Conservation (phyloP, 2,888 invertebrate species). For the Vanessa cardui region DNA sequence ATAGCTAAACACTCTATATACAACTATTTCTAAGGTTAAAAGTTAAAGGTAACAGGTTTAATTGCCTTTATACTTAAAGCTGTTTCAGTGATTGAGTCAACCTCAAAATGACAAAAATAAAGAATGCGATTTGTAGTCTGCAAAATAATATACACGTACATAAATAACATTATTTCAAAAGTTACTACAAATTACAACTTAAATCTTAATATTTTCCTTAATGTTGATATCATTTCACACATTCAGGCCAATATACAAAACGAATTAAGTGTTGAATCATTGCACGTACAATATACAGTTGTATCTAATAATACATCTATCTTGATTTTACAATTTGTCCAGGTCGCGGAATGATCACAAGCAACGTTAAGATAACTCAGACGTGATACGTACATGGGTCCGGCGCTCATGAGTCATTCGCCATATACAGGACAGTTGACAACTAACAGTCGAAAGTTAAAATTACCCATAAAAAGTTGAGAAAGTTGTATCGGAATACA, state of each 20-base stretch:
- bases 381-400: slow-evolving; percentile 5
- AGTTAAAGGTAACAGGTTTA: no score
- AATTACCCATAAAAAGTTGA: no score
- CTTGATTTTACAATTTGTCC: slow-evolving; percentile 45
- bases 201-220: no score
- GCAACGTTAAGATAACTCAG: slow-evolving; percentile 11
- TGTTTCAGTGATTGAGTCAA: no score
- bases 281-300: slow-evolving; percentile 65
- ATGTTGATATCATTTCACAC: background rate
- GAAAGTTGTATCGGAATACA: no score
- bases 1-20: background rate
- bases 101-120: no score
- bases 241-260: background rate
- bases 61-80: no score
- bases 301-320: slow-evolving; percentile 58
- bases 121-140: no score
- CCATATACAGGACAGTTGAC: slow-evolving; percentile 1
- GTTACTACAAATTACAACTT: no score
- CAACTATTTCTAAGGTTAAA: no score
- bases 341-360: slow-evolving; percentile 45
- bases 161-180: no score
- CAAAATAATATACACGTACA: no score
- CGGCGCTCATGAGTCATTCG: background rate
- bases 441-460: background rate
- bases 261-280: slow-evolving; percentile 47